Evolutionary conservation across 1,140 invertebrate species (phyloP).

Genomic region (Aricia agestis): DNA sequence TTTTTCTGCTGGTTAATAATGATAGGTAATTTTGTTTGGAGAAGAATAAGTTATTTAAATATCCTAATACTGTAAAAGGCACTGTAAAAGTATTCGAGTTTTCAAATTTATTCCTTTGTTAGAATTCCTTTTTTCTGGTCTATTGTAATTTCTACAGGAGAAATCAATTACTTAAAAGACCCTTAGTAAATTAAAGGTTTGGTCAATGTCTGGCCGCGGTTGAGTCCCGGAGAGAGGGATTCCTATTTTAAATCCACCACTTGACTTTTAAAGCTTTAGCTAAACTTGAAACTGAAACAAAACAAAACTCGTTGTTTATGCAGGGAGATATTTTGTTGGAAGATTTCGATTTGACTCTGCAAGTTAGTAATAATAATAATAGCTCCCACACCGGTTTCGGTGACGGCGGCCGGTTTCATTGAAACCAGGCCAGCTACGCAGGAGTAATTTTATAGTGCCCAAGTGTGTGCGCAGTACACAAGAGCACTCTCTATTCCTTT

Average conservation of each 20-base stretch:
- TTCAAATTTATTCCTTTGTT: background rate
- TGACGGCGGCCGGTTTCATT: no score
- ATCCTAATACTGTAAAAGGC: background rate
- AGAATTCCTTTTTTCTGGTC: background rate
- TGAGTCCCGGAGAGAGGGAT: background rate
- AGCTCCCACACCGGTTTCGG: no score
- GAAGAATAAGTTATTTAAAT: background rate
- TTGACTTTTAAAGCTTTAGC: background rate
- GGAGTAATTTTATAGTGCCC: no score
- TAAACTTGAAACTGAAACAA: no score
- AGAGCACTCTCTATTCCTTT: no score
- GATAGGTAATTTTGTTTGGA: no score
- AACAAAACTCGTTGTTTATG: background rate
- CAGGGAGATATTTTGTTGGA: no score
- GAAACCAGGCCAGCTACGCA: no score
- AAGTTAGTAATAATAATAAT: no score
- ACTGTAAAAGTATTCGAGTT: background rate
- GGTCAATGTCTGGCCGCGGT: background rate
- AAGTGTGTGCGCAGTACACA: no score
- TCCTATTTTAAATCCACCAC: background rate
- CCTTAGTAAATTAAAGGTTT: background rate
- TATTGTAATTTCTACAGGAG: background rate
- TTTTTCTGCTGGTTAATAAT: no score
- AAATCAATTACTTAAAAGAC: slow-evolving; percentile 1
- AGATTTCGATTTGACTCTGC: no score